Conservation (phyloP, 2,888 invertebrate species). For the Nymphalis polychloros region DNA sequence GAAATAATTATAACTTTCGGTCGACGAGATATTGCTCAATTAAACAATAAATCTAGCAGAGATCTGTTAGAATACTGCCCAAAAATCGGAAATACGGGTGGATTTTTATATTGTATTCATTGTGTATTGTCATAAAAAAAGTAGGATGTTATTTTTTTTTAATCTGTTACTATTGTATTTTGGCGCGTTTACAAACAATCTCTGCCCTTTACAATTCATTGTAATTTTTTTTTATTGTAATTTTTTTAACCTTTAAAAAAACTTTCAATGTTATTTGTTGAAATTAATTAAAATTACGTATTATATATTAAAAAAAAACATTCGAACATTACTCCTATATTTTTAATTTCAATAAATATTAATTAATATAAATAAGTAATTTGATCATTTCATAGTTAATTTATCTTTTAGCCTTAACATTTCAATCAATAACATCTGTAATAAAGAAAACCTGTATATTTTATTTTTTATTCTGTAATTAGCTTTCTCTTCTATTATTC, state of each 20-base stretch:
- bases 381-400: no score
- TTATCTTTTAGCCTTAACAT: no score
- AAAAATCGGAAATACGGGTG: neutral
- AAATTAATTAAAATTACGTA: neutral
- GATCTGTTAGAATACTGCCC: neutral
- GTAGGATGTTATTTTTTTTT: constrained; percentile 38
- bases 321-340: no score
- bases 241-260: neutral
- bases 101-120: constrained; percentile 1
- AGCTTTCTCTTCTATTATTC: no score
- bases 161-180: constrained; percentile 38
- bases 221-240: neutral
- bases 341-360: no score
- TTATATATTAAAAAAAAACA: neutral
- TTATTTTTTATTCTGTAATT: no score
- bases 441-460: no score
- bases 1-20: neutral
- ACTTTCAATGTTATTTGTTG: neutral
- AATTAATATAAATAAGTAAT: no score
- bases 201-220: neutral
- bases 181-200: constrained; percentile 29
- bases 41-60: neutral
- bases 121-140: neutral
- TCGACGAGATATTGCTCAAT: neutral
- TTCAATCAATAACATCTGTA: no score